phyloP scores from a whole-genome alignment of 1,140 invertebrate species.

The Halotydeus destructor region DNA sequence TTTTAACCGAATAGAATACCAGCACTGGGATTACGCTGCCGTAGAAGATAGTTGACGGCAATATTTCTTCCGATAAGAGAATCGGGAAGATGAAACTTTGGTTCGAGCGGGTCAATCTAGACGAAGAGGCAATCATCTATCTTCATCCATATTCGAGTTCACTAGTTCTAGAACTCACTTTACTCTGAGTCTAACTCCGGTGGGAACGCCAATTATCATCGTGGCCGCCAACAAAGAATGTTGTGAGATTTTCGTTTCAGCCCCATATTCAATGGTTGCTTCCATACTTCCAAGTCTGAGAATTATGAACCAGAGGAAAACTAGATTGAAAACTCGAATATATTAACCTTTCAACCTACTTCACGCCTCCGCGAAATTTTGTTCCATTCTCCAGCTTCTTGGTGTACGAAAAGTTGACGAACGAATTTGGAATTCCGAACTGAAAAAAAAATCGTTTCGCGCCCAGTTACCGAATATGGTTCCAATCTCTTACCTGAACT shows the following conservation, averaged over 20 bases:
- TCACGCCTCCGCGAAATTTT: conserved; percentile 47
- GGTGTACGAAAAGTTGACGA: conserved; percentile 46
- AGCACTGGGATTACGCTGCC: conserved; percentile 66
- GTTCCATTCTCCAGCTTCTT: conserved; percentile 47
- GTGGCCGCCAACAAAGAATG: conserved; percentile 66
- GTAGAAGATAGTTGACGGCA: conserved; percentile 74
- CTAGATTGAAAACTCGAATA: not conserved
- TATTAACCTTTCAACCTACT: conserved; percentile 34
- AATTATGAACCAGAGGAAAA: conserved; percentile 14
- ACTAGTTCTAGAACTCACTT: conserved; percentile 34
- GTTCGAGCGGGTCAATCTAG: conserved; percentile 55
- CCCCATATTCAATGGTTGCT: conserved; percentile 62
- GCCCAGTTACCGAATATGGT: too few relatives aligned
- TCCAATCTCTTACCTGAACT: conserved; percentile 37
- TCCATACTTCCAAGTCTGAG: conserved; percentile 63
- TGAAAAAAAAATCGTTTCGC: conserved; percentile 17
- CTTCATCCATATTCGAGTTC: conserved; percentile 1
- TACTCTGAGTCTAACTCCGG: conserved; percentile 65
- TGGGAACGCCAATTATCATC: conserved; percentile 56
- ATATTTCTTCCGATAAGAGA: conserved; percentile 66
- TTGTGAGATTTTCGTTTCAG: conserved; percentile 74
- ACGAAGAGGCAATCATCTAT: not conserved
- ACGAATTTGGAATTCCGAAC: conserved; percentile 58
- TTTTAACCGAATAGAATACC: conserved; percentile 55
- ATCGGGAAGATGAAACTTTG: conserved; percentile 77